Base-by-base conservation (phyloP, 2,888 invertebrate species). In the Lasioglossum calceatum region DNA sequence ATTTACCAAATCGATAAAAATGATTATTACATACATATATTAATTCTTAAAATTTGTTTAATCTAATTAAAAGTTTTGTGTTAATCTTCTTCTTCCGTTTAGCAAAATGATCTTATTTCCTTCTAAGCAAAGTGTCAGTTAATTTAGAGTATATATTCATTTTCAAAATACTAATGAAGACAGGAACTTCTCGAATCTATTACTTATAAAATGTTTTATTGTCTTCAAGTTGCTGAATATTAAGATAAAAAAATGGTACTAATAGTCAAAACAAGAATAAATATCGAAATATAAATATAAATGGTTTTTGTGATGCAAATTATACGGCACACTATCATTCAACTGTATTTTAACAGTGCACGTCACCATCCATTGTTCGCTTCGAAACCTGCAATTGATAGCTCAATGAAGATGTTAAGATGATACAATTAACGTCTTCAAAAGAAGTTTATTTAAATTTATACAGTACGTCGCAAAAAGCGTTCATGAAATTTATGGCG, bases 401-500 rank as follows among this genome's bases (percentile, higher is more conserved):
- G 79, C 71, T 58, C 32, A 75, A 75, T 75, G 47, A 42, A 72
- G 81, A 64, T 44, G 82, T 84, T 81, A 44, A 50, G 78, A 71
- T 75, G 54, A 82, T 77, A 75, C 77, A 71, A 84, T 78, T 77
- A 75, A 84, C 73, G 67, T 42, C 67, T 58, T 42, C 32, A 58
- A 77, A 84, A 79, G 85, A 79, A 79, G 85, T 84, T 85, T 84
- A 73, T 85, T 85, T 84, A 85, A 85, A 85, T 85, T 84, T 80
- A 73, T 79, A 84, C 76, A 77, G 85, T 58, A 79, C 64, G 85
- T 79, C 58, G 77, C 85, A 84, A 85, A 85, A 85, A 85, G 79
- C 76, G 77, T 44, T 72, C 47, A 47, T 67, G 85, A 85, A 85
- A 85, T 85, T 85, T 85, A 85, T 79, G 80, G 80, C 85, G 79